Base-by-base conservation (phyloP, 2,113 vertebrate species). In the Setophaga coronata region DNA sequence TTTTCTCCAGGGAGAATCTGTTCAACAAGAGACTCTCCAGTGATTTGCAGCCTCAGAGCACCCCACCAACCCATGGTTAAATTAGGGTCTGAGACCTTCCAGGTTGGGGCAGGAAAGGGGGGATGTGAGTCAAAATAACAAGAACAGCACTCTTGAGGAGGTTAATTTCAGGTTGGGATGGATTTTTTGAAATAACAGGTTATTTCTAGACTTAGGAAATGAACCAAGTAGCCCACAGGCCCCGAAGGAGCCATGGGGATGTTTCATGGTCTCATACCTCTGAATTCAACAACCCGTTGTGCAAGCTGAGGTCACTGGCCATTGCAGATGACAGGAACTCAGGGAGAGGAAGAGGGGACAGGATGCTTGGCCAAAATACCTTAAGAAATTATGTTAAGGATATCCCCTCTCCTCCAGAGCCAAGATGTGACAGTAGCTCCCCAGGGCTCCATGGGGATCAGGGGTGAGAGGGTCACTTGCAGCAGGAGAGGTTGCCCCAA, bases 321-420 rank as follows among this genome's bases (percentile, higher is more conserved):
- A 62, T 89, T 81, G 82, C 89, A 89, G 90, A 79, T 78, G 65
- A 91, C 95, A 96, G 96, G 97, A 97, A 96, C 90, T 92, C 72
- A 33, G 62, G 64, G 87, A 94, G 89, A 95, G 97, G 96, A 97
- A 95, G 69, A 94, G 54, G 64, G 89, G 94, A 88, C 96, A 83
- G 87, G 97, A 97, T 96, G 93, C 84, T 90, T 4, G 17, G 88
- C 56, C 94, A 89, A 89, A 96, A 96, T 47, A 90, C 89, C 92
- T 93, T 81, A 93, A 97, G 94, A 94, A 83, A 91, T 92, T 8
- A 96, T 96, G 90, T 83, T 82, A 96, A 97, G 96, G 96, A 97
- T 97, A 97, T 97, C 96, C 96, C 96, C 79, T 97, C 89, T 96
- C 61, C 86, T 96, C 82, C 86, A 74, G 90, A 94, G 96, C 96